Evolutionary conservation across 1,140 invertebrate species (phyloP), one percentile per base, ranked within the genome.

Genomic region (Drosophila sechellia): DNA sequence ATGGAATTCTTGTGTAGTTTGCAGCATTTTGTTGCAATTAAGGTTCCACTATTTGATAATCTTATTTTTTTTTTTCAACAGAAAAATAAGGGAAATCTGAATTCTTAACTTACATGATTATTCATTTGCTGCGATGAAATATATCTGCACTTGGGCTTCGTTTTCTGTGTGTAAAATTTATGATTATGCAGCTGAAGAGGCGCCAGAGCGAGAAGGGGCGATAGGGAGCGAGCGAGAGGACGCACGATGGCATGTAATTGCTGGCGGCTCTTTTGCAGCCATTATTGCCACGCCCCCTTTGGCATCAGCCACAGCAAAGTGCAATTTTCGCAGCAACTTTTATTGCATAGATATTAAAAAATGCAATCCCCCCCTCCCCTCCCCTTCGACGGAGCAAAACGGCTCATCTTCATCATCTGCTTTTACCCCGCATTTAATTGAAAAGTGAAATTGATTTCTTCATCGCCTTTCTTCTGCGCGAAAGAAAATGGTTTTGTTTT

Each of bases 401-500:
- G 13, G 42, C 25, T 64, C 58, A 65, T 65, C 61, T 37, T 37
- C 61, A 48, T 69, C 45, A 25, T 17, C 20, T 17, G 39, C 25
- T 50, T 55, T 56, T 57, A 40, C 35, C 17, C 31, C 12, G 43
- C 46, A 60, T 75, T 83, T 84, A 80, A 84, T 85, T 85, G 65
- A 85, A 84, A 84, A 84, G 81, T 84, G 81, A 84, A 84, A 84
- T 85, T 84, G 81, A 84, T 85, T 55, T 70, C 65, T 39, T 37
- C 25, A 31, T 61, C 61, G 27, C 6, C 22, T 25, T 6, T 17
- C 42, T 43, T 43, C 8, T 20, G 15, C 48, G 12, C 31, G 50
- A 70, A 72, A 55, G 69, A 83, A 80, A 76, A 75, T 74, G 56
- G 57, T 48, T 70, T 73, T 59, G 52, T 58, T 56, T 65, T 71